Evolutionary conservation across 2,888 invertebrate genomes (phyloP).

Genomic region (Acheta domesticus): DNA sequence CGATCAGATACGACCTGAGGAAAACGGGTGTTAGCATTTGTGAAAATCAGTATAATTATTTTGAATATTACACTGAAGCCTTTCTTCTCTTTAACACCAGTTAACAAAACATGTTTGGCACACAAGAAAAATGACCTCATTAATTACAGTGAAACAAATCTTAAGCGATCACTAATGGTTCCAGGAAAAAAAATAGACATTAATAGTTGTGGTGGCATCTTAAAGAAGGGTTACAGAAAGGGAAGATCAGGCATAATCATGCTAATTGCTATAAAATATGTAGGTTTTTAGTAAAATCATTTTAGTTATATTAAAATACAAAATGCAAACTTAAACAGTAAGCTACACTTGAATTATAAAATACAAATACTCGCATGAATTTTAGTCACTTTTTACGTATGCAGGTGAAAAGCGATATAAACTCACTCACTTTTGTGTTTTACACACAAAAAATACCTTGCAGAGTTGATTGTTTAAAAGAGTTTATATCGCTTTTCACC

Average conservation of each 20-base stretch:
- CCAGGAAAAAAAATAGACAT: background rate
- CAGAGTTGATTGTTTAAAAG: no score
- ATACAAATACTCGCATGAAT: background rate
- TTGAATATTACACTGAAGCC: background rate
- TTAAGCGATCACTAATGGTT: background rate
- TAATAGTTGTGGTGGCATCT: no score
- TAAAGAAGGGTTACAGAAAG: no score
- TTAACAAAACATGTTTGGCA: background rate
- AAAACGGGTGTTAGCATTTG: background rate
- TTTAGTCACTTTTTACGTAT: no score
- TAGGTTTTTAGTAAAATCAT: background rate
- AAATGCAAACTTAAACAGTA: background rate
- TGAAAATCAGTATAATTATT: background rate
- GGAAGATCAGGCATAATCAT: no score
- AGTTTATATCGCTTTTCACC: no score
- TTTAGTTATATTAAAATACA: background rate
- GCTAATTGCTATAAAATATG: no score
- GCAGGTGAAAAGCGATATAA: no score
- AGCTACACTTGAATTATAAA: background rate
- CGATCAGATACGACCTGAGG: conserved; percentile 59
- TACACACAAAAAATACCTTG: no score
- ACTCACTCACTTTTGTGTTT: no score
- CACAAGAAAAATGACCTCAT: no score
- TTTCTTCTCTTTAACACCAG: background rate
- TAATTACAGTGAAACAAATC: background rate